Conservation (phyloP, 1,140 invertebrate species). For the Mercenaria mercenaria region DNA sequence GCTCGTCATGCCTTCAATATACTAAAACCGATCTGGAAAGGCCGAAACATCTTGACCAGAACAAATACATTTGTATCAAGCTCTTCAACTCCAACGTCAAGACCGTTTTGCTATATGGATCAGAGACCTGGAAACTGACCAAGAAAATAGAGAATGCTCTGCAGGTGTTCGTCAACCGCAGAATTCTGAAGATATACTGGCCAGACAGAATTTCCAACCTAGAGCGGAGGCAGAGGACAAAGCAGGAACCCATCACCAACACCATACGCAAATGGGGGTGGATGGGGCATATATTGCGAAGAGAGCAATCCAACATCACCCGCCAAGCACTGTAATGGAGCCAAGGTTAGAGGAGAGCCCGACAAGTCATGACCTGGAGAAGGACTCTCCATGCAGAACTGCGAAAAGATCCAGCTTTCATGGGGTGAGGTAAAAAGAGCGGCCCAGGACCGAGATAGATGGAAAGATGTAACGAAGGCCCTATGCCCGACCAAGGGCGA, state of each 20-base stretch:
- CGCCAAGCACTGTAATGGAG: background rate
- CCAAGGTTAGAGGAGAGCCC: background rate
- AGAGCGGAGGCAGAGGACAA: slow-evolving; percentile 8
- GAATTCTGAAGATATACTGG: too few relatives aligned
- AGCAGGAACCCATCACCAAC: slow-evolving; percentile 2
- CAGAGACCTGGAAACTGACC: too few relatives aligned
- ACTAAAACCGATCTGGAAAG: too few relatives aligned
- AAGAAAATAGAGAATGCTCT: too few relatives aligned
- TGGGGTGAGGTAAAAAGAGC: background rate
- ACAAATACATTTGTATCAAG: background rate
- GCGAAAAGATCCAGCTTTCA: background rate
- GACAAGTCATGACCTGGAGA: background rate
- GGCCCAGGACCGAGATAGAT: too few relatives aligned
- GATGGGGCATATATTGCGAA: too few relatives aligned
- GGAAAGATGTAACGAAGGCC: background rate
- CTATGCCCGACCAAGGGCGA: too few relatives aligned
- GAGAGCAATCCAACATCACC: background rate
- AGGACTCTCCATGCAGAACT: too few relatives aligned
- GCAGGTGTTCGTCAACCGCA: too few relatives aligned
- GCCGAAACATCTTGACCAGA: background rate
- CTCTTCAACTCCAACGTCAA: slow-evolving; percentile 68
- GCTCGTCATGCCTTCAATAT: too few relatives aligned
- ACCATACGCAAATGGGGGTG: background rate
- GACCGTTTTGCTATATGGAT: slow-evolving; percentile 65
- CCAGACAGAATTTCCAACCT: too few relatives aligned